Conservation (phyloP, 2,113 vertebrate genomes). For the Perca schrenkii region DNA sequence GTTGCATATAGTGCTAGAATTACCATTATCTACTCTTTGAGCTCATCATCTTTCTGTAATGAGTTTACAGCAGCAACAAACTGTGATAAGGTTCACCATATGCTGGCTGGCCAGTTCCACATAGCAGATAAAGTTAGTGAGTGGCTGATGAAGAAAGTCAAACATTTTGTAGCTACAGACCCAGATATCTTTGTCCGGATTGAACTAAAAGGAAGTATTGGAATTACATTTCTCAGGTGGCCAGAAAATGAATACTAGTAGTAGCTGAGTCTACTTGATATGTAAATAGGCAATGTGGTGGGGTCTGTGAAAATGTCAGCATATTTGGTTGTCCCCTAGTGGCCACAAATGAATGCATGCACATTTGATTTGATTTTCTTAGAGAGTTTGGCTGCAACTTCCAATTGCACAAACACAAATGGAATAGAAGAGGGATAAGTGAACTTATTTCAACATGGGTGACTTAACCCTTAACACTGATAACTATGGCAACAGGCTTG, state of each 20-base stretch:
- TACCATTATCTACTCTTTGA: background rate
- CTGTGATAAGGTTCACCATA: background rate
- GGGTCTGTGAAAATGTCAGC: background rate
- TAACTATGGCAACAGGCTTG: conserved; percentile 3
- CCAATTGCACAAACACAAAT: background rate
- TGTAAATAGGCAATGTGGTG: background rate
- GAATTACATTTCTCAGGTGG: background rate
- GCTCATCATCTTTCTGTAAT: background rate
- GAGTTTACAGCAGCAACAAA: background rate
- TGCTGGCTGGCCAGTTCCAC: background rate
- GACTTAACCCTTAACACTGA: conserved; percentile 18
- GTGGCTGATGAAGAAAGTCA: background rate
- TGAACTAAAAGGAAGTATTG: background rate
- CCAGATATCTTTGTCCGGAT: background rate
- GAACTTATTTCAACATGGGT: background rate
- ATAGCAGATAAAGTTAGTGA: background rate
- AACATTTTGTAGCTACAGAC: conserved; percentile 6
- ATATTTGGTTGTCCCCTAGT: conserved; percentile 39
- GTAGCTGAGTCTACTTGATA: background rate
- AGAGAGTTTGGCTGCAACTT: background rate
- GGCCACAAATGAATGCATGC: conserved; percentile 15
- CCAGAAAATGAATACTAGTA: background rate
- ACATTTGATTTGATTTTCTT: background rate
- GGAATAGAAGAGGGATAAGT: background rate
- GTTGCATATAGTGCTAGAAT: background rate